These are phyloP conservation scores for Margarornis squamiger DNA, from an alignment of 2,797 vertebrate genomes.

Conservation along the genomic window DNA sequence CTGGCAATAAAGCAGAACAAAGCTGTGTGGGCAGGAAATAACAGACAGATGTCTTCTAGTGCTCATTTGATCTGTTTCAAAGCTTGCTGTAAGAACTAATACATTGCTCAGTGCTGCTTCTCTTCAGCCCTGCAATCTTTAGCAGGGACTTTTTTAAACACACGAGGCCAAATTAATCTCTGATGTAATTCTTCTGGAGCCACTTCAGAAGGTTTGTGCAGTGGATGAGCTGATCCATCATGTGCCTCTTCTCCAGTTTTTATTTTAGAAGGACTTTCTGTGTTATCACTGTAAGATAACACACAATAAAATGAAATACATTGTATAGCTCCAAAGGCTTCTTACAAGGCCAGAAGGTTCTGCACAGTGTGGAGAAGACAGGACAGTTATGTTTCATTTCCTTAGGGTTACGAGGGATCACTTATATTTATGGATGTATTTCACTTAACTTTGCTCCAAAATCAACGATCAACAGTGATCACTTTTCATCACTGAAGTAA, in stretches of 20 bases:
- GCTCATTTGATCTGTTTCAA: conserved; percentile 76
- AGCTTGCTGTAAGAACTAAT: conserved; percentile 58
- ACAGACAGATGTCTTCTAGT: conserved; percentile 79
- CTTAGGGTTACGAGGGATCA: background rate
- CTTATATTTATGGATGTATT: background rate
- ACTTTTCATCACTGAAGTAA: background rate
- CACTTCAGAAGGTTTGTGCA: conserved; percentile 41
- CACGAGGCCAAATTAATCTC: conserved; percentile 15
- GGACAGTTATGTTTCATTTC: background rate
- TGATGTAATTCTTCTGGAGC: conserved; percentile 50
- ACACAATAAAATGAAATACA: background rate
- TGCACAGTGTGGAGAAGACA: background rate
- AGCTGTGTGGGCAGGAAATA: conserved; percentile 79
- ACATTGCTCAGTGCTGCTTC: conserved; percentile 23
- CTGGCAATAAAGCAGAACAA: conserved; percentile 80
- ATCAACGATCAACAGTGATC: background rate
- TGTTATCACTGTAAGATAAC: background rate
- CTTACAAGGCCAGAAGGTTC: background rate
- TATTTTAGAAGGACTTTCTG: conserved; percentile 3
- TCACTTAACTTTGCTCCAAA: background rate
- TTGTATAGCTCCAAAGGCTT: background rate
- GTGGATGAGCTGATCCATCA: conserved; percentile 2
- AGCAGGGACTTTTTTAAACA: background rate
- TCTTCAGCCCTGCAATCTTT: conserved; percentile 22
- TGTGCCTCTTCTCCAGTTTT: background rate